Conservation (phyloP, 2,888 invertebrate species). For the Gryllus longicercus region DNA sequence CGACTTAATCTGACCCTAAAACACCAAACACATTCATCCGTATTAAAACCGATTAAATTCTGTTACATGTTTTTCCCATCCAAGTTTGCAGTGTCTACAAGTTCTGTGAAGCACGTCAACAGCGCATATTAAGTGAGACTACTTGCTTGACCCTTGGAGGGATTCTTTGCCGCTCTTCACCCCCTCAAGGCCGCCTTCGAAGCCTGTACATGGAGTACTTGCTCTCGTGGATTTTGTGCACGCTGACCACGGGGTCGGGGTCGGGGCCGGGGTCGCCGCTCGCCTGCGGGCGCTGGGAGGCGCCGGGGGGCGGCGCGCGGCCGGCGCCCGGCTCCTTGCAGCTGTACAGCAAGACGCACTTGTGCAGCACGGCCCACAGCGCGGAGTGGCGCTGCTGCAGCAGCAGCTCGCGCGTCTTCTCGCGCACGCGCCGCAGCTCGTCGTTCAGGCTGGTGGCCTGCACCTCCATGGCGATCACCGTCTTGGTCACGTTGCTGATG, state of each 20-base stretch:
- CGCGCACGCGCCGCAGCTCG: conserved; percentile 23
- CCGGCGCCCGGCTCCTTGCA: conserved; percentile 11
- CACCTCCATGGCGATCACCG: conserved; percentile 25
- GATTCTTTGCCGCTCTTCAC: background rate
- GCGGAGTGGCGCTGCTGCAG: conserved; percentile 18
- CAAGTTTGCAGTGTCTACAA: too few species aligned
- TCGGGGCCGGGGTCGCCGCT: background rate
- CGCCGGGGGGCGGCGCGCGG: background rate
- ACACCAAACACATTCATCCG: too few species aligned
- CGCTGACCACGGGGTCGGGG: background rate
- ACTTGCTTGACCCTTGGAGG: too few species aligned
- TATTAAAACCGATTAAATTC: too few species aligned
- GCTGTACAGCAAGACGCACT: conserved; percentile 26
- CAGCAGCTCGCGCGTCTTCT: conserved; percentile 24
- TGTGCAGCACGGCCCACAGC: conserved; percentile 20
- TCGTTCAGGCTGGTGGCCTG: conserved; percentile 22
- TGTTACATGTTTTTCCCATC: too few species aligned
- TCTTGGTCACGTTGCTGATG: conserved; percentile 25
- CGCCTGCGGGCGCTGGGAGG: background rate
- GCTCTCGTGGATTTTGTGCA: background rate
- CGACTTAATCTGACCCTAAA: too few species aligned
- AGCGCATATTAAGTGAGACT: too few species aligned
- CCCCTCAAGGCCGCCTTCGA: background rate
- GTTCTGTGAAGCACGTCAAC: too few species aligned
- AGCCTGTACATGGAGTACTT: background rate